A percentile compares a stretch with the other conserved stretches of the same genome.
These are phyloP conservation scores for Cnemophilus loriae DNA, from an alignment of 2,113 vertebrate genomes.

Conservation along the genomic window DNA sequence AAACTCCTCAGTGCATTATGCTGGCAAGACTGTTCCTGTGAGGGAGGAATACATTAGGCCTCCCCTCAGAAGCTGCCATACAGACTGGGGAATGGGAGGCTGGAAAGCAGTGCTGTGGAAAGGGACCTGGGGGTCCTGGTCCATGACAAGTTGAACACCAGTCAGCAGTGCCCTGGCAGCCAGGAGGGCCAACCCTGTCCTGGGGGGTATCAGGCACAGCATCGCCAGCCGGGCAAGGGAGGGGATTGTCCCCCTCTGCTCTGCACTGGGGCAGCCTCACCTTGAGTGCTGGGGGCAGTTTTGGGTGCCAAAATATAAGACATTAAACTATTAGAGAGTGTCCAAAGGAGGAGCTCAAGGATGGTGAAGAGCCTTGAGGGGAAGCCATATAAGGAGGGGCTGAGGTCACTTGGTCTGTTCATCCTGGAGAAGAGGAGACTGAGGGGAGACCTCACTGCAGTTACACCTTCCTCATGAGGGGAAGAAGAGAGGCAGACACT, in stretches of 20 bases:
- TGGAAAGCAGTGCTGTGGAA: background rate
- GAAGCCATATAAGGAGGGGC: rapidly evolving
- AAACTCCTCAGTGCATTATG: background rate
- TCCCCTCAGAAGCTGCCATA: background rate
- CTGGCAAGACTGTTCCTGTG: background rate
- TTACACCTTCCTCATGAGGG: rapidly evolving
- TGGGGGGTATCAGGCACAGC: background rate
- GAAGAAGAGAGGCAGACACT: background rate
- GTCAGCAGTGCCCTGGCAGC: background rate
- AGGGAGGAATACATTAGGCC: background rate
- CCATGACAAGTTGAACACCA: rapidly evolving
- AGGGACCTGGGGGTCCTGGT: background rate
- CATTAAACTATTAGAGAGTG: background rate
- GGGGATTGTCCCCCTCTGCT: background rate
- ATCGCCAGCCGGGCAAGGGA: rapidly evolving
- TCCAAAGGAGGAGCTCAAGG: rapidly evolving
- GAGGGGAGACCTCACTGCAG: background rate
- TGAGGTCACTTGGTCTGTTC: background rate
- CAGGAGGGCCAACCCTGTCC: background rate
- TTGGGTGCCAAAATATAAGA: rapidly evolving
- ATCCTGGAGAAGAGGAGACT: background rate
- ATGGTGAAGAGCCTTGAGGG: background rate
- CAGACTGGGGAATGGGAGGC: background rate
- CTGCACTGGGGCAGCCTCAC: rapidly evolving
- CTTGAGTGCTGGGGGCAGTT: background rate